Conservation (phyloP, 92 coral and sea anemone species). For the Parazoanthus darwini region DNA sequence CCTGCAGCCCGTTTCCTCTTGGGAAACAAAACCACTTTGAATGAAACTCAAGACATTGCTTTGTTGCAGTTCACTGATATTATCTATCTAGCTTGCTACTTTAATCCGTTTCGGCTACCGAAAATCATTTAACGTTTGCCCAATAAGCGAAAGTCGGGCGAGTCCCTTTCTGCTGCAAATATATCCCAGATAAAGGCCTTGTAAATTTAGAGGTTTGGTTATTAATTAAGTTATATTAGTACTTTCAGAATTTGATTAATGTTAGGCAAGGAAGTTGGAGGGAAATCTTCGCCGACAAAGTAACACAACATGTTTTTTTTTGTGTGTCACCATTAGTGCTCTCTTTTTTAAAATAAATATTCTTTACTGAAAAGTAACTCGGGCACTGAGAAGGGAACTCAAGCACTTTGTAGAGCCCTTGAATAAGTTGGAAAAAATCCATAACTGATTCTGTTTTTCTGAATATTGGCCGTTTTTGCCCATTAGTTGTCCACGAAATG, state of each 20-base stretch:
- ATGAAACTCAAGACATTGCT: not conserved
- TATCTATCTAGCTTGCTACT: not conserved
- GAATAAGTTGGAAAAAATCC: too few relatives aligned
- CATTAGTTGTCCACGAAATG: too few relatives aligned
- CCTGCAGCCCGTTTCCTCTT: constrained; percentile 44
- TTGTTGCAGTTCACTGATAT: not conserved
- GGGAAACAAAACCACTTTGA: constrained; percentile 40
- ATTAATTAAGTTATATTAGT: not conserved
- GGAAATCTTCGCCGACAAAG: too few relatives aligned
- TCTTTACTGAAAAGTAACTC: too few relatives aligned
- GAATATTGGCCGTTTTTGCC: too few relatives aligned
- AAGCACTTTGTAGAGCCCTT: too few relatives aligned
- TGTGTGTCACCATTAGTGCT: too few relatives aligned
- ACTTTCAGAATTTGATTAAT: not conserved
- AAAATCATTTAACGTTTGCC: not conserved
- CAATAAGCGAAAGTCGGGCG: constrained; percentile 3
- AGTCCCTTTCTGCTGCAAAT: not conserved
- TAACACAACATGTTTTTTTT: too few relatives aligned
- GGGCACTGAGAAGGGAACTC: too few relatives aligned
- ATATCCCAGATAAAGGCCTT: not conserved
- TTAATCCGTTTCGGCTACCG: constrained; percentile 23
- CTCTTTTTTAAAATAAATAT: too few relatives aligned
- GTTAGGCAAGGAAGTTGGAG: not conserved
- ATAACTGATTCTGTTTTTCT: not conserved
- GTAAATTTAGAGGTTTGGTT: not conserved